These are phyloP conservation scores for Strix aluco DNA, from an alignment of 2,113 vertebrate species.

Conservation along the genomic window DNA sequence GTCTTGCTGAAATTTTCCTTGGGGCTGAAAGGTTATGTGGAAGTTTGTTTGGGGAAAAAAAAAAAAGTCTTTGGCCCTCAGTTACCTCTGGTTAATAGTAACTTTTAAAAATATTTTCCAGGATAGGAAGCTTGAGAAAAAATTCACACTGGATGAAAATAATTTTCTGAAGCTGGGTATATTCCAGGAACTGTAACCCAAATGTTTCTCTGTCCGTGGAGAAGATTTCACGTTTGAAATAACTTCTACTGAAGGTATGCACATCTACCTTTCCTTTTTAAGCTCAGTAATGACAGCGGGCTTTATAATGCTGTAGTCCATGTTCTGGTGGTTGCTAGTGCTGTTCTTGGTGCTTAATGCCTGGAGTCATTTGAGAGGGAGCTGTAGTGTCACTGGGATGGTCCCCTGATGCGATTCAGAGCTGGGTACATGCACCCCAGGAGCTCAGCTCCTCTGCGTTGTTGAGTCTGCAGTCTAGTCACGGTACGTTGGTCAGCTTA, in stretches of 20 bases:
- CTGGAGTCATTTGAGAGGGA: neutral
- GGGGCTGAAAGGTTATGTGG: neutral
- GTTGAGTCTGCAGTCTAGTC: too few relatives aligned
- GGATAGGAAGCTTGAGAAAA: constrained; percentile 15
- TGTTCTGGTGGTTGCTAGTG: neutral
- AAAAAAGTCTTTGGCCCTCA: neutral
- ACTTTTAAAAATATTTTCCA: neutral
- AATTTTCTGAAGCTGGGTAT: constrained; percentile 65
- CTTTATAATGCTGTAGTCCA: fast-evolving
- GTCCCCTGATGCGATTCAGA: neutral
- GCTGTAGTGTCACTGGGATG: neutral
- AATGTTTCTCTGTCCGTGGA: constrained; percentile 86
- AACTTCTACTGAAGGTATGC: constrained; percentile 62
- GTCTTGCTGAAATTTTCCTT: fast-evolving
- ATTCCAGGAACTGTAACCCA: constrained; percentile 80
- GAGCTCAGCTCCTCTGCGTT: neutral
- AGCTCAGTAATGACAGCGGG: fast-evolving
- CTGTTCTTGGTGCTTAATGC: neutral
- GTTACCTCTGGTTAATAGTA: neutral
- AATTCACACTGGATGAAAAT: constrained; percentile 76
- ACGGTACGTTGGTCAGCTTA: fast-evolving
- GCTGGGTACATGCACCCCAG: fast-evolving
- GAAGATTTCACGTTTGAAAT: constrained; percentile 75
- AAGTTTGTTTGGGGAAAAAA: neutral
- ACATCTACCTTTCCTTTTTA: neutral